Percentiles rank a stretch among this genome's conserved stretches.
phyloP scores from a whole-genome alignment of 2,113 vertebrate genomes.

The Pachypanchax playfairii region DNA sequence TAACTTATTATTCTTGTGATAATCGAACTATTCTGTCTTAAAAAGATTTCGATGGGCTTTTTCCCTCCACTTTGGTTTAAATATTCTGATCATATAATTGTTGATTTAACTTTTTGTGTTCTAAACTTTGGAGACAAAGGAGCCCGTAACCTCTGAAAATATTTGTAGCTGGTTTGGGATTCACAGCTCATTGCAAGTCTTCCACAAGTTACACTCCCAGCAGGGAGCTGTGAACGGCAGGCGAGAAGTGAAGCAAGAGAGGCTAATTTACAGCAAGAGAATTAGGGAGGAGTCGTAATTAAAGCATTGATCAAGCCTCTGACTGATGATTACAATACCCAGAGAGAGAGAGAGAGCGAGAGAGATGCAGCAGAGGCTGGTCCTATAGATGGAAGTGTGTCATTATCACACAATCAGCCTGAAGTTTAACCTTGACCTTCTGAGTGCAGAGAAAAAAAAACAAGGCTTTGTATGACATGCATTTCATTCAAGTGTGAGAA shows the following conservation, averaged over 20 bases:
- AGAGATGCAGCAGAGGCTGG: slow-evolving; percentile 35
- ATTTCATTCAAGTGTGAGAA: slow-evolving; percentile 16
- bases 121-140: slow-evolving; percentile 49
- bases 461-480: slow-evolving; percentile 16
- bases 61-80: neutral
- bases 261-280: slow-evolving; percentile 59
- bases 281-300: slow-evolving; percentile 54
- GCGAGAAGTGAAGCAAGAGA: slow-evolving; percentile 37
- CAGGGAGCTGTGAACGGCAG: slow-evolving; percentile 54
- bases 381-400: slow-evolving; percentile 30
- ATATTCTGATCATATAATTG: slow-evolving; percentile 14
- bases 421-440: slow-evolving; percentile 15
- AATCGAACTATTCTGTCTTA: too few relatives aligned
- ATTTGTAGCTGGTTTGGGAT: slow-evolving; percentile 63
- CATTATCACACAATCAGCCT: slow-evolving; percentile 24
- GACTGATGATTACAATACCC: slow-evolving; percentile 50
- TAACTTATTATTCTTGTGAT: too few relatives aligned
- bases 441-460: slow-evolving; percentile 40
- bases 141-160: slow-evolving; percentile 46
- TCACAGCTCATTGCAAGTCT: slow-evolving; percentile 67
- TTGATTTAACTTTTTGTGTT: slow-evolving; percentile 25
- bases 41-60: too few relatives aligned
- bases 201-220: slow-evolving; percentile 57
- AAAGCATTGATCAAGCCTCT: slow-evolving; percentile 66
- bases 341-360: slow-evolving; percentile 12